These are phyloP conservation scores for Neodiprion lecontei DNA, from an alignment of 1,140 invertebrate genomes.

Conservation along the genomic window DNA sequence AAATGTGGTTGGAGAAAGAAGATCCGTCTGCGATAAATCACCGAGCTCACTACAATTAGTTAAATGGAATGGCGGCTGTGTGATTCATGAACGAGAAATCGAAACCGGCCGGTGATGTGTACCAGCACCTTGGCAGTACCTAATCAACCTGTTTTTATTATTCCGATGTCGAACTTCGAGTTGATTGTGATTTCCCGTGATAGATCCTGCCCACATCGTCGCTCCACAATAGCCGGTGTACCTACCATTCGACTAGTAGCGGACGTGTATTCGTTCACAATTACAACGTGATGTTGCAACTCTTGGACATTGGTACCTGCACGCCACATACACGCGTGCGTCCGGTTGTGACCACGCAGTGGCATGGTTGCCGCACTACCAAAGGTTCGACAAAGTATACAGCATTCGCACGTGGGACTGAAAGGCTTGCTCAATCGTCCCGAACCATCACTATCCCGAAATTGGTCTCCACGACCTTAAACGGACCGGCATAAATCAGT, in stretches of 20 bases:
- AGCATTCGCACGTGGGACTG: slow-evolving; percentile 3
- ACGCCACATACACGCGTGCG: neutral
- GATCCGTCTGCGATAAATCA: no score
- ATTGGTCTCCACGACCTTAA: neutral
- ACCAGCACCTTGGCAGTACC: neutral
- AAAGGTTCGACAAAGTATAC: neutral
- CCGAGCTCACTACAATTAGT: neutral
- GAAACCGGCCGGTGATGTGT: neutral
- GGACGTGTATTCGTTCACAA: neutral
- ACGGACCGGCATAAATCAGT: no score
- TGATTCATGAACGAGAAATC: neutral
- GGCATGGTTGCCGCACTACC: neutral
- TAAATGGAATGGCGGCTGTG: neutral
- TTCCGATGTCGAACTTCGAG: neutral
- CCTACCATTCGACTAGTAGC: neutral
- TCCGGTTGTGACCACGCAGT: neutral
- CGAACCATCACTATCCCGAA: neutral
- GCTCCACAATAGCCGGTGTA: neutral
- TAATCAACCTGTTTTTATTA: neutral
- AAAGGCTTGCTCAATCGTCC: neutral
- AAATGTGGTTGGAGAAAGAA: no score
- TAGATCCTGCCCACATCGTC: neutral
- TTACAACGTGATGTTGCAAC: slow-evolving; percentile 4
- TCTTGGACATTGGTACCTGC: neutral
- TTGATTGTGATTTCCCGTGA: neutral